Evolutionary conservation across 2,888 invertebrate genomes (phyloP).

Genomic region (Ligdia adustata): DNA sequence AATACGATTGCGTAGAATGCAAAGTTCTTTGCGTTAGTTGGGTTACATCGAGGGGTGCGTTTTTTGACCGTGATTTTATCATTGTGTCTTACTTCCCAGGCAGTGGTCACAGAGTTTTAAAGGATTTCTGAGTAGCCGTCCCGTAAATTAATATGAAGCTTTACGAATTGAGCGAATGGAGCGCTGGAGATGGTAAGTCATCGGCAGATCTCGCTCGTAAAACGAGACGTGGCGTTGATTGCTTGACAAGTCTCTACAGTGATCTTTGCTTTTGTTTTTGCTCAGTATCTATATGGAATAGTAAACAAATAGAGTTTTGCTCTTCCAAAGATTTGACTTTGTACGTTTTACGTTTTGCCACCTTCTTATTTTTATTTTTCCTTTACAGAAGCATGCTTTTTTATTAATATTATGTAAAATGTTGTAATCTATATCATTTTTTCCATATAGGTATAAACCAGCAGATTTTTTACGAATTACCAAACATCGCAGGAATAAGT

Average conservation of each 20-base stretch:
- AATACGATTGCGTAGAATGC: constrained; percentile 35
- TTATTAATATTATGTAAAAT: too few species aligned
- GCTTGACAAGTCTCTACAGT: constrained; percentile 17
- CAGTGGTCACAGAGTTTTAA: constrained; percentile 52
- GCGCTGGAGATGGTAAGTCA: constrained; percentile 48
- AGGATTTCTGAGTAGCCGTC: constrained; percentile 64
- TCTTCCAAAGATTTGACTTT: too few species aligned
- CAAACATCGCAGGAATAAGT: too few species aligned
- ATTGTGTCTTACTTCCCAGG: constrained; percentile 49
- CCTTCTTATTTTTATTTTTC: not conserved
- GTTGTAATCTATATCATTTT: too few species aligned
- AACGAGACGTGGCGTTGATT: constrained; percentile 44
- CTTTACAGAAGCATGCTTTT: not conserved
- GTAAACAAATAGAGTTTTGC: too few species aligned
- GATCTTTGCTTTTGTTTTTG: too few species aligned
- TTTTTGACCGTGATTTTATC: constrained; percentile 41
- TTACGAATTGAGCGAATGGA: constrained; percentile 56
- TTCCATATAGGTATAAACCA: too few species aligned
- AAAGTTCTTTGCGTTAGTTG: constrained; percentile 31
- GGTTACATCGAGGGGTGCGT: constrained; percentile 25
- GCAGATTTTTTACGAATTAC: too few species aligned
- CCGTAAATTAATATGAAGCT: constrained; percentile 69
- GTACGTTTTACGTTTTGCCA: too few species aligned
- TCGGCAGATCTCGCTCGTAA: constrained; percentile 51
- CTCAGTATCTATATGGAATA: too few species aligned